A percentile compares a stretch with the other conserved stretches of the same genome.
These are phyloP conservation scores for Andrena haemorrhoa DNA, from an alignment of 2,888 invertebrate species.

Conservation along the genomic window DNA sequence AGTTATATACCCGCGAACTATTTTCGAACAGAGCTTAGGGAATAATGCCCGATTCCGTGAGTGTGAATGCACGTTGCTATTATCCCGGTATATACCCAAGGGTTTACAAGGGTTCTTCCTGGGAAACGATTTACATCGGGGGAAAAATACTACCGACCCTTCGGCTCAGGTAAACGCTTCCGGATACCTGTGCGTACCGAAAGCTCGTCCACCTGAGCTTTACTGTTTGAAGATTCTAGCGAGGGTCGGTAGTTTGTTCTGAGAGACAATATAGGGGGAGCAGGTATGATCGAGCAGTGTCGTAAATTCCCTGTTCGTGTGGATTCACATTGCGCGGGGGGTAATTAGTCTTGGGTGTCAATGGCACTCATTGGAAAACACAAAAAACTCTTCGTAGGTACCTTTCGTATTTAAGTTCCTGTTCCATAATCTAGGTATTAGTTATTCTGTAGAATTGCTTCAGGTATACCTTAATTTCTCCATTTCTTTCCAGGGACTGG, in stretches of 20 bases:
- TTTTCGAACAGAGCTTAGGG: background rate
- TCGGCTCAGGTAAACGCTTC: background rate
- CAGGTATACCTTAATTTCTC: no score
- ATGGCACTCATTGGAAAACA: no score
- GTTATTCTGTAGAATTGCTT: no score
- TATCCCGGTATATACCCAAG: background rate
- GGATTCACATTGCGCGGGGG: no score
- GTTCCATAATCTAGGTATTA: no score
- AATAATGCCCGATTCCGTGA: background rate
- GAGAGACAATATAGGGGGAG: background rate
- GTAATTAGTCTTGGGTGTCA: no score
- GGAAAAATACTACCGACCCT: background rate
- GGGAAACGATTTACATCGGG: conserved; percentile 12
- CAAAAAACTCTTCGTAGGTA: no score
- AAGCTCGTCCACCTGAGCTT: background rate
- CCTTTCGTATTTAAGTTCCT: no score
- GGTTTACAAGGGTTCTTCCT: background rate
- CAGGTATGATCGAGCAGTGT: background rate
- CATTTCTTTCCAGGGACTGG: no score
- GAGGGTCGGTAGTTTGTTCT: background rate
- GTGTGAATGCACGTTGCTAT: background rate
- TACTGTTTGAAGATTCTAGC: background rate
- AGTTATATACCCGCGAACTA: background rate
- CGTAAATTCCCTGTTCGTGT: background rate
- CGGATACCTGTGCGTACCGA: conserved; percentile 1